These are phyloP conservation scores for Kuschelorhynchus macadamiae DNA, from an alignment of 2,888 invertebrate species.

Conservation along the genomic window DNA sequence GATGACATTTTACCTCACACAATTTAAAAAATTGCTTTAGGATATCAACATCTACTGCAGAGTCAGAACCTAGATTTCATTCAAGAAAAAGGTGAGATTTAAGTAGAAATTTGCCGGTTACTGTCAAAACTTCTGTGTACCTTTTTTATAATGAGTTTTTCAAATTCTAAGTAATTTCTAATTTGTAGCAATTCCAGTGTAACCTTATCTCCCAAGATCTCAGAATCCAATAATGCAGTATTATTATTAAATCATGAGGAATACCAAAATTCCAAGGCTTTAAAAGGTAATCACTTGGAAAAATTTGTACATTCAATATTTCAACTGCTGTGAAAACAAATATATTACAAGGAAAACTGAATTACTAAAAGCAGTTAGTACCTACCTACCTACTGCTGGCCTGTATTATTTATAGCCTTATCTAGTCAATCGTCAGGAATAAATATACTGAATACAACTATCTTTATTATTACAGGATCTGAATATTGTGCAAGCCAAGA, in stretches of 20 bases:
- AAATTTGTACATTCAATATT: background rate
- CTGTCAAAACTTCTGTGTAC: background rate
- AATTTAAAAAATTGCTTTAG: slow-evolving; percentile 21
- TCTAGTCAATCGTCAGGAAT: no score
- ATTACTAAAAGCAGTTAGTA: background rate
- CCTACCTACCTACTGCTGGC: background rate
- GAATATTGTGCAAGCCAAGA: slow-evolving; percentile 7
- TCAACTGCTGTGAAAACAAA: background rate
- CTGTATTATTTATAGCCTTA: no score
- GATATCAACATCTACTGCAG: slow-evolving; percentile 16
- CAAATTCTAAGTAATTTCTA: slow-evolving; percentile 10
- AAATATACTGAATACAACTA: slow-evolving; percentile 12
- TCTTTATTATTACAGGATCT: slow-evolving; percentile 22
- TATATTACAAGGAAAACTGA: slow-evolving; percentile 6
- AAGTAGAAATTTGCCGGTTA: background rate
- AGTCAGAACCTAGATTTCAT: slow-evolving; percentile 4
- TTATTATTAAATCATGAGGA: slow-evolving; percentile 35
- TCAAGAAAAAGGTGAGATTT: slow-evolving; percentile 21
- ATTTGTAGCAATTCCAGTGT: slow-evolving; percentile 22
- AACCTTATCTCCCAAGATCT: slow-evolving; percentile 27
- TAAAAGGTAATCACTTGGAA: slow-evolving; percentile 31
- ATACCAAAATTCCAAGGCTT: slow-evolving; percentile 16
- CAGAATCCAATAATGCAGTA: slow-evolving; percentile 24
- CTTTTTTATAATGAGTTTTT: background rate
- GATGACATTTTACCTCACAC: slow-evolving; percentile 19